Percentiles rank a stretch among this genome's conserved stretches.
Conservation (phyloP, 2,888 invertebrate species). For the Clepsis dumicolana region DNA sequence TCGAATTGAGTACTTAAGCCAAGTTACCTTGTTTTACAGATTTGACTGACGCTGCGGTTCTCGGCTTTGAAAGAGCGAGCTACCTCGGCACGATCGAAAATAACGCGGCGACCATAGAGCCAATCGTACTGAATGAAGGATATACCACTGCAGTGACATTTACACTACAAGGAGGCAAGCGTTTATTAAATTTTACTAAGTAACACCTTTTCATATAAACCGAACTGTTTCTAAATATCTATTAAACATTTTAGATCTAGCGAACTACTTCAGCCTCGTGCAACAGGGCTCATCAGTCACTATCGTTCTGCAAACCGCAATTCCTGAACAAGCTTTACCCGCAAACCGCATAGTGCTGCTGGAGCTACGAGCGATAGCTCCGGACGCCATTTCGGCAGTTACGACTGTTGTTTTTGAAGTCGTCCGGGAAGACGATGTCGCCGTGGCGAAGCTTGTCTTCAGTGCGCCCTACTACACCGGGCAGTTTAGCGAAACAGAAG, state of each 20-base stretch:
- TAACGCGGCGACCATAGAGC: constrained; percentile 31
- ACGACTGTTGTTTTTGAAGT: constrained; percentile 36
- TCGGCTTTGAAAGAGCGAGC: constrained; percentile 48
- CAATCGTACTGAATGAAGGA: constrained; percentile 45
- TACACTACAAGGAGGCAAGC: constrained; percentile 45
- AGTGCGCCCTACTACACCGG: constrained; percentile 36
- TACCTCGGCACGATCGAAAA: constrained; percentile 47
- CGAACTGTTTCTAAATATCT: not conserved
- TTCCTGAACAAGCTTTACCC: constrained; percentile 32
- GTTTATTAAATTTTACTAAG: constrained; percentile 7
- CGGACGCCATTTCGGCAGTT: constrained; percentile 23
- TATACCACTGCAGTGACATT: constrained; percentile 44
- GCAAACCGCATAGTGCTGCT: constrained; percentile 23
- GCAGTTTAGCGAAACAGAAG: constrained; percentile 24
- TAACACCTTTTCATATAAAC: not conserved
- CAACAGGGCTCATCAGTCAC: constrained; percentile 21
- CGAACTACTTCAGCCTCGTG: constrained; percentile 13
- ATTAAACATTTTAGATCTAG: constrained; percentile 19
- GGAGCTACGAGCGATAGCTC: constrained; percentile 35
- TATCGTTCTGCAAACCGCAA: constrained; percentile 14
- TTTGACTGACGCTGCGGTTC: constrained; percentile 36
- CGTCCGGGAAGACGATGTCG: not conserved
- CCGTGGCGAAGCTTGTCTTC: constrained; percentile 15
- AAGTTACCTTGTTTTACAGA: constrained; percentile 42
- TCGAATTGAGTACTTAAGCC: too few species aligned